These are phyloP conservation scores for Thymelicus sylvestris DNA, from an alignment of 2,888 invertebrate genomes.

Conservation along the genomic window DNA sequence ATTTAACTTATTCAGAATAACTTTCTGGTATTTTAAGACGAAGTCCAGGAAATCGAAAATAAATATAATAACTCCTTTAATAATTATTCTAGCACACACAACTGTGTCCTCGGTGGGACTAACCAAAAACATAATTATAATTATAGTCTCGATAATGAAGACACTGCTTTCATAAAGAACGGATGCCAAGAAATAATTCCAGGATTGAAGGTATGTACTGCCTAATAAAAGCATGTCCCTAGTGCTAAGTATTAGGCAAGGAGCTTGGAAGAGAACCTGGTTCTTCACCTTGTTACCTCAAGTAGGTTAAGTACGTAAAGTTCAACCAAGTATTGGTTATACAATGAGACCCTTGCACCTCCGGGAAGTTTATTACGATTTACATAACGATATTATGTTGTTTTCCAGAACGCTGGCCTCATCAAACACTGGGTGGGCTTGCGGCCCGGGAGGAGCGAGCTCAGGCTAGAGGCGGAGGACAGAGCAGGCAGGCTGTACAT, in stretches of 20 bases:
- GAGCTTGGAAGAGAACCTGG: too few species aligned
- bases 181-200: slow-evolving; percentile 87
- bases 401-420: slow-evolving; percentile 75
- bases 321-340: too few species aligned
- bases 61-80: background rate
- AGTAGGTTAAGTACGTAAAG: too few species aligned
- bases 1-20: background rate
- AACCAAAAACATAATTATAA: slow-evolving; percentile 88
- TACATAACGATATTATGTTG: background rate
- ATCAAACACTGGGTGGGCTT: slow-evolving; percentile 89
- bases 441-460: slow-evolving; percentile 87
- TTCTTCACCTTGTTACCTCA: too few species aligned
- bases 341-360: too few species aligned
- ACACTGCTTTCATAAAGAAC: slow-evolving; percentile 85
- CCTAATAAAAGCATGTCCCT: too few species aligned
- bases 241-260: too few species aligned
- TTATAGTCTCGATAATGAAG: slow-evolving; percentile 74
- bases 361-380: background rate
- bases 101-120: slow-evolving; percentile 91
- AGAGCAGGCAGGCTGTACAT: slow-evolving; percentile 82
- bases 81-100: slow-evolving; percentile 77
- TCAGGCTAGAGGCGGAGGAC: slow-evolving; percentile 88
- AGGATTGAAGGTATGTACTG: slow-evolving; percentile 78
- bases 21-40: too few species aligned
- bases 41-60: too few species aligned